Evolutionary conservation across 2,797 vertebrate species (phyloP), one percentile per base, ranked within the genome.

Genomic region (Tokudaia muenninki): DNA sequence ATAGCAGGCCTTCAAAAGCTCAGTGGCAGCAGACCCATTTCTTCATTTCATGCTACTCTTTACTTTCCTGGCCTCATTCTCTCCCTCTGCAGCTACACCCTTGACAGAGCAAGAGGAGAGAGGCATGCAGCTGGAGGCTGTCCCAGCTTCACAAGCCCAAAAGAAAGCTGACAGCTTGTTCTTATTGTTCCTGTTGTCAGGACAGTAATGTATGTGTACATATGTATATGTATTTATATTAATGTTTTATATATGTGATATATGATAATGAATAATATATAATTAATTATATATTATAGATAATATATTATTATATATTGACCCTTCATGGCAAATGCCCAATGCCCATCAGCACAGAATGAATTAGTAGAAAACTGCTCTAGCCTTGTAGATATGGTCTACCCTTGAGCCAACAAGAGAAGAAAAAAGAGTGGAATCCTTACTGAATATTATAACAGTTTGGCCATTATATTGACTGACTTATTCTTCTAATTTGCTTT

Each of bases 1-100:
- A 41, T 41, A 91, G 44, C 1, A 92, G 29, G 34, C 61, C 41
- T 81, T 92, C 87, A 79, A 78, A 47, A 74, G 47, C 57, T 94
- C 52, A 26, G 10, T 47, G 75, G 74, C 41, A 91, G 26, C 3
- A 1, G 92, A 96, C 63, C 78, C 55, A 74, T 47, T 52, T 61
- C 87, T 63, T 81, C 81, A 95, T 72, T 74, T 96, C 80, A 75
- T 24, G 41, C 41, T 94, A 72, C 79, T 91, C 91, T 89, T 81
- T 81, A 67, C 67, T 81, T 65, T 34, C 57, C 80, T 95, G 84
- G 44, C 77, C 94, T 94, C 94, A 80, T 94, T 92, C 90, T 94
- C 81, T 92, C 83, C 70, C 75, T 84, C 29, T 87, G 31, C 6
- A 93, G 75, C 94, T 65, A 87, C 59, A 31, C 70, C 78, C 88